Conservation (phyloP, 2,797 vertebrate genomes). For the Crypturellus tataupa region DNA sequence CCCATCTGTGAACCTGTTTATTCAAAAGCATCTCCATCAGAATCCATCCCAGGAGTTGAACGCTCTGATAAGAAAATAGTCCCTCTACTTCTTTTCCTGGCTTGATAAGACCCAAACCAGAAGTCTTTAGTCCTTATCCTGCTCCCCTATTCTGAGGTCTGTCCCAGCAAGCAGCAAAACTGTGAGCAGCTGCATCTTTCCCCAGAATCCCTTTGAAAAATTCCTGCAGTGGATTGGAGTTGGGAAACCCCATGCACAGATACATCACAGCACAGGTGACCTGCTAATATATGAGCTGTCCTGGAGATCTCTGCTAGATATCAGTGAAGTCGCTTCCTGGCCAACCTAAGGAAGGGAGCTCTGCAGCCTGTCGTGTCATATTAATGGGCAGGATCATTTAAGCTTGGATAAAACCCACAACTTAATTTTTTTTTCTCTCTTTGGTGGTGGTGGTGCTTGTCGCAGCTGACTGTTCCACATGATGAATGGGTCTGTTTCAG, state of each 20-base stretch:
- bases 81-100: not conserved
- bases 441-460: slow-evolving; percentile 26
- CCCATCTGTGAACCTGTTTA: not conserved
- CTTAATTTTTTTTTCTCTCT: slow-evolving; percentile 8
- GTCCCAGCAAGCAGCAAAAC: not conserved
- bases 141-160: rapidly evolving
- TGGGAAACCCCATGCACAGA: not conserved
- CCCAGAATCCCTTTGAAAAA: not conserved
- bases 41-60: not conserved
- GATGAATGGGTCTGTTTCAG: slow-evolving; percentile 77
- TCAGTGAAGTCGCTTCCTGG: not conserved
- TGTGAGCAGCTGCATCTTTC: not conserved
- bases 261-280: not conserved
- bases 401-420: slow-evolving; percentile 65
- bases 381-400: slow-evolving; percentile 60
- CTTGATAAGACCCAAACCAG: not conserved
- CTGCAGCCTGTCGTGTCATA: not conserved
- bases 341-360: not conserved
- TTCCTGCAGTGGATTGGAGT: not conserved
- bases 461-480: slow-evolving; percentile 53
- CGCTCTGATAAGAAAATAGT: not conserved
- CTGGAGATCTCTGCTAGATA: not conserved
- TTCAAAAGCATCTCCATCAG: not conserved
- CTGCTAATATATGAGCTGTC: not conserved
- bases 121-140: not conserved